Evolutionary conservation across 1,140 invertebrate genomes (phyloP), one percentile per base, ranked within the genome.

Genomic region (Fopius arisanus): DNA sequence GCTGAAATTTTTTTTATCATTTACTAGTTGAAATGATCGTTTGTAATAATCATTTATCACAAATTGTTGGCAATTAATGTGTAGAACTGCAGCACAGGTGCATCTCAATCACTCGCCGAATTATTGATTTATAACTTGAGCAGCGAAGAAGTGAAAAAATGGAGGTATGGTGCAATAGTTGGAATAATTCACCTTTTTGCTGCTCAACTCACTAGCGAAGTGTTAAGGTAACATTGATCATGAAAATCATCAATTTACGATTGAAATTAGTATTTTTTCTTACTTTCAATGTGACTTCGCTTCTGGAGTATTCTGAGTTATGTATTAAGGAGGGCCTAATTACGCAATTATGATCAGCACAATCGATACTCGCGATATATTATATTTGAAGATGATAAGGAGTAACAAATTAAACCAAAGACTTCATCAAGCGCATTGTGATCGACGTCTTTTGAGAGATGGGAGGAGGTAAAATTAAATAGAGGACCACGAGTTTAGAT

Each of bases 391-490:
- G 10, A 28, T 48, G 9, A 37, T 69, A 33, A 59, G 29, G 59
- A 37, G 31, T 28, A 70, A n/a, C 62, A 68, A 74, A 43, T 19
- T 63, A 16, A 40, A 40, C n/a, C 31, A 67, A 77, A 75, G 70
- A 77, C 72, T 76, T 79, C 75, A 78, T 82, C 72, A 79, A 81
- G 78, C 78, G 77, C 75, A 82, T 82, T 81, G 77, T 80, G 79
- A 83, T 82, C 66, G 62, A 31, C 28, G 62, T 65, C 62, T 72
- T 72, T 59, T 40, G 26, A 26, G 26, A 21, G 12, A 29, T 10
- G 33, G 26, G 43, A 16, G 23, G n/a, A n/a, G n/a, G n/a, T n/a
- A n/a, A 43, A 68, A 68, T 40, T 23, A 23, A 51, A 69, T 29
- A 33, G 62, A 29, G 62, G 62, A 65, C 62, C 62, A 65, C 16